phyloP scores from a whole-genome alignment of 2,888 invertebrate genomes.

The Lasioglossum oenotherae region DNA sequence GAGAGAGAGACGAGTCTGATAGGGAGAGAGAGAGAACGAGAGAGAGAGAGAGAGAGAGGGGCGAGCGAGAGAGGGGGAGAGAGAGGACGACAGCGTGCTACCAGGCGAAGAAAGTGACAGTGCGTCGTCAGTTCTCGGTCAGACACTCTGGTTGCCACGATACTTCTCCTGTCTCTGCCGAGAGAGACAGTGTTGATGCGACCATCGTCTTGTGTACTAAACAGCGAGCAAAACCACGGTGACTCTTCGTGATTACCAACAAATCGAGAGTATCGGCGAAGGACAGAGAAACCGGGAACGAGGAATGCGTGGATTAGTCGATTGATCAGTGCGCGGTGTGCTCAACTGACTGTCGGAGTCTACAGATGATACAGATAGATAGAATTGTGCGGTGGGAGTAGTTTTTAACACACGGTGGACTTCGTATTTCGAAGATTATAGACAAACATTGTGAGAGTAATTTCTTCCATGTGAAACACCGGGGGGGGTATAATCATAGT shows the following conservation, averaged over 20 bases:
- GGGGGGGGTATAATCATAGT: background rate
- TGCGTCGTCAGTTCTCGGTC: conserved; percentile 64
- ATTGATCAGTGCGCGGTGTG: conserved; percentile 36
- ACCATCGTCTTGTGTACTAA: background rate
- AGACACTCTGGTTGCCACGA: conserved; percentile 26
- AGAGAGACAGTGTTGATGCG: conserved; percentile 27
- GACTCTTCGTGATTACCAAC: conserved; percentile 50
- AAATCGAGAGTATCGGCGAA: background rate
- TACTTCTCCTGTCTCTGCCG: background rate
- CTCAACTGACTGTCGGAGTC: conserved; percentile 43
- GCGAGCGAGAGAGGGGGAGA: conserved; percentile 40
- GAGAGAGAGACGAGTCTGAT: conserved; percentile 46
- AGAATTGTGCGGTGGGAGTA: background rate
- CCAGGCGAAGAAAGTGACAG: conserved; percentile 72
- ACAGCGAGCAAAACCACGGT: conserved; percentile 19
- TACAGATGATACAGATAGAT: background rate
- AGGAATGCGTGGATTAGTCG: conserved; percentile 33
- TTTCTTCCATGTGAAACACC: background rate
- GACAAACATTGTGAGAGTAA: background rate
- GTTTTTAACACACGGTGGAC: conserved; percentile 21
- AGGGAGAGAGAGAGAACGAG: conserved; percentile 44
- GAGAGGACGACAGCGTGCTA: conserved; percentile 41
- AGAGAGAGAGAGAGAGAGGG: conserved; percentile 46
- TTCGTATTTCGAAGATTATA: background rate
- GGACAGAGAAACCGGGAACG: background rate